Conservation (phyloP, 2,797 vertebrate genomes). For the Anniella stebbinsi region DNA sequence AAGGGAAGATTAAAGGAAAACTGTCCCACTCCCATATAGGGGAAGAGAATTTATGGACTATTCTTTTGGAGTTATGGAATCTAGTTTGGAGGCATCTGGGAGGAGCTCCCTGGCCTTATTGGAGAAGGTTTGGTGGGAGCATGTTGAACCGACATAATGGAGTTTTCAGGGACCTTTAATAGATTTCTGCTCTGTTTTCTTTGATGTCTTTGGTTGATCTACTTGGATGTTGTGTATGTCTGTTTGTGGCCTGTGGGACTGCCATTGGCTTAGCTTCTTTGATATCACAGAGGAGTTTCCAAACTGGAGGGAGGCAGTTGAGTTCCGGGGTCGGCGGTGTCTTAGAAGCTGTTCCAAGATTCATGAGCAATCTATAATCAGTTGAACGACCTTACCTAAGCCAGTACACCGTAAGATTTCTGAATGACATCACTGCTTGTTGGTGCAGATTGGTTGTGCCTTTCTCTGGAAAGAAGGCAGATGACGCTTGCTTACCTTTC, state of each 20-base stretch:
- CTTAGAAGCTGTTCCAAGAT: neutral
- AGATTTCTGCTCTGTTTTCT: neutral
- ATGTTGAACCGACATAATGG: neutral
- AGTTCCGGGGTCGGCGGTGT: neutral
- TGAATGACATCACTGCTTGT: neutral
- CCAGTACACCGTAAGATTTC: neutral
- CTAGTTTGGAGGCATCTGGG: neutral
- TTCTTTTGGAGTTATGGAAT: neutral
- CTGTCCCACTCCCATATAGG: neutral
- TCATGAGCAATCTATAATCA: neutral
- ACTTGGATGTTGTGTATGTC: neutral
- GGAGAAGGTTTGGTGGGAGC: neutral
- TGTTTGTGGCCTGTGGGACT: neutral
- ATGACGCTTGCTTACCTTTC: neutral
- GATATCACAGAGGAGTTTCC: neutral
- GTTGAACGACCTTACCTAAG: neutral
- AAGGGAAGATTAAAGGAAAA: neutral
- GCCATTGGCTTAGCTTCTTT: neutral
- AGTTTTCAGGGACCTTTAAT: too few species aligned
- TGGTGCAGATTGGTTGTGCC: neutral
- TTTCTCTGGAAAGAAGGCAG: neutral
- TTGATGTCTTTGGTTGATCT: neutral
- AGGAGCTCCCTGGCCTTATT: neutral
- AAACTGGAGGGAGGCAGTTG: neutral
- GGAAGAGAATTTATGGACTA: neutral